phyloP scores from a whole-genome alignment of 2,113 vertebrate genomes.

The Tenebrosternarchus preto region DNA sequence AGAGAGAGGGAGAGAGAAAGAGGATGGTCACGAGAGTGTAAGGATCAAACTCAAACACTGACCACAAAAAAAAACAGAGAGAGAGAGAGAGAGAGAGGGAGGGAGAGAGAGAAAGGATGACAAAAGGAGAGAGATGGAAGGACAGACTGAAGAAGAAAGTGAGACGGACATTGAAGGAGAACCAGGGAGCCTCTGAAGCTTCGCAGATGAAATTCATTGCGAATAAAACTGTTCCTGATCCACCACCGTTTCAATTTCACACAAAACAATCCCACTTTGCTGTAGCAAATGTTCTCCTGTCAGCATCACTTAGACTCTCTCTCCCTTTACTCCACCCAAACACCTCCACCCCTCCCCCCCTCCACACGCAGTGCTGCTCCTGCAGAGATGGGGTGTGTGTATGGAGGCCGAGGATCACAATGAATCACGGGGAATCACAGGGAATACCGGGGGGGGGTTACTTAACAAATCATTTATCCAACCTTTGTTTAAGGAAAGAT shows the following conservation, averaged over 20 bases:
- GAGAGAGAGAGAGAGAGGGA: background rate
- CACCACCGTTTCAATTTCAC: conserved; percentile 76
- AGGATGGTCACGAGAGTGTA: no score
- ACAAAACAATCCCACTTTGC: conserved; percentile 75
- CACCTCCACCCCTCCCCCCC: conserved; percentile 18
- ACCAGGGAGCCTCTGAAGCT: conserved; percentile 51
- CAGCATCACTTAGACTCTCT: conserved; percentile 67
- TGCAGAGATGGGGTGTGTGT: no score
- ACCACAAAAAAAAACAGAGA: background rate
- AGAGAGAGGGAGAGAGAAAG: background rate
- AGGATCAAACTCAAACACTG: no score
- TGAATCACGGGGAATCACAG: no score
- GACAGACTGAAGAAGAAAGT: background rate
- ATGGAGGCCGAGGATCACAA: no score
- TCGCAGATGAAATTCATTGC: conserved; percentile 72
- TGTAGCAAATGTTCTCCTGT: conserved; percentile 75
- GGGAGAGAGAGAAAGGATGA: background rate
- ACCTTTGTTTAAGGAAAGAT: no score
- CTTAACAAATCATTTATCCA: no score
- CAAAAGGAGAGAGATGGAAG: background rate
- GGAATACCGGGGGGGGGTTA: no score
- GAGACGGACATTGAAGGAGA: background rate
- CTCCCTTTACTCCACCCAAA: conserved; percentile 14
- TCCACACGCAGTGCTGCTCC: conserved; percentile 12
- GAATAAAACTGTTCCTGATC: conserved; percentile 76